Conservation (phyloP, 1,140 invertebrate genomes). For the Drosophila arawakana region DNA sequence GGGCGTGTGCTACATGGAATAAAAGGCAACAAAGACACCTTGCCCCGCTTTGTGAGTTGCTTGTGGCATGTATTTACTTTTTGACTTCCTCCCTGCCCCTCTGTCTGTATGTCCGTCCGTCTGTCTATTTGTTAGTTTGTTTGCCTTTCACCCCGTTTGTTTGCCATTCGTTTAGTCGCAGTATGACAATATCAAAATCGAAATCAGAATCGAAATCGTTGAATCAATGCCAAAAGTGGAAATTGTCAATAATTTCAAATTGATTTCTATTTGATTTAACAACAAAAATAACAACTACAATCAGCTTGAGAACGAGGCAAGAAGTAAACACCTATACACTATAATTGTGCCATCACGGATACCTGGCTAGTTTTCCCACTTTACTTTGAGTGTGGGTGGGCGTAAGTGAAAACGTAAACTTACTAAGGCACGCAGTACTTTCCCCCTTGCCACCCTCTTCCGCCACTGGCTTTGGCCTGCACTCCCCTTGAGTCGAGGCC, state of each 20-base stretch:
- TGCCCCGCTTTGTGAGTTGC: background rate
- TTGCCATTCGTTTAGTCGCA: slow-evolving; percentile 74
- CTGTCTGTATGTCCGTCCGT: too few species aligned
- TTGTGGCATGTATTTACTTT: slow-evolving; percentile 58
- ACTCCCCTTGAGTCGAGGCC: slow-evolving; percentile 38
- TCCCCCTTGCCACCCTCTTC: background rate
- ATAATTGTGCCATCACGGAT: slow-evolving; percentile 54
- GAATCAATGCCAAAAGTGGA: slow-evolving; percentile 79
- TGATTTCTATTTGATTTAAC: slow-evolving; percentile 84
- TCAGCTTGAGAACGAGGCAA: slow-evolving; percentile 17
- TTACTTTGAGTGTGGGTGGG: background rate
- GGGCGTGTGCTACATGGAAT: slow-evolving; percentile 38
- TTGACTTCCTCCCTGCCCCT: slow-evolving; percentile 27
- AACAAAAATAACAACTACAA: slow-evolving; percentile 52
- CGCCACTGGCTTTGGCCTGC: too few species aligned
- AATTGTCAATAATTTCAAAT: slow-evolving; percentile 84
- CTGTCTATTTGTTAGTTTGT: slow-evolving; percentile 40
- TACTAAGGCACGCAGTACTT: slow-evolving; percentile 38
- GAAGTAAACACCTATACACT: slow-evolving; percentile 44
- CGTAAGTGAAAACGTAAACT: slow-evolving; percentile 71
- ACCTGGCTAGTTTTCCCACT: slow-evolving; percentile 22
- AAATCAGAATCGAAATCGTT: slow-evolving; percentile 50
- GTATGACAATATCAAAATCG: slow-evolving; percentile 71
- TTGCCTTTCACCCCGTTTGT: slow-evolving; percentile 52
- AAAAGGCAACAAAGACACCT: slow-evolving; percentile 22